A percentile compares a stretch with the other conserved stretches of the same genome.
phyloP scores from a whole-genome alignment of 2,888 invertebrate species.

The Pyrocoelia pectoralis region DNA sequence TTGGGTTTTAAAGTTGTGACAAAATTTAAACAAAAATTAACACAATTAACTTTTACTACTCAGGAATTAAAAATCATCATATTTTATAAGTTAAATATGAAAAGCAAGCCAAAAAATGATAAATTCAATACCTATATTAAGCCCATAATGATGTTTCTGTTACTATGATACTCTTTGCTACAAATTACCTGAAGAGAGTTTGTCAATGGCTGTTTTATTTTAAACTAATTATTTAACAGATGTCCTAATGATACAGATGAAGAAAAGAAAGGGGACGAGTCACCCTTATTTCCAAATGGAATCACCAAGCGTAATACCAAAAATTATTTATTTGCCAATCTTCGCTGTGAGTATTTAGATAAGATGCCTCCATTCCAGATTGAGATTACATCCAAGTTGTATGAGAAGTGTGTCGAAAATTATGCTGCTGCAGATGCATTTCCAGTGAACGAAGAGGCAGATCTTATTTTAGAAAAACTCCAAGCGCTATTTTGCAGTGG shows the following conservation, averaged over 20 bases:
- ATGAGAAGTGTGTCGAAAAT: slow-evolving; percentile 41
- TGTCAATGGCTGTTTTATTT: no score
- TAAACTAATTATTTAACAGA: background rate
- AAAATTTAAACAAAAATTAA: no score
- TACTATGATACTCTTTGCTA: no score
- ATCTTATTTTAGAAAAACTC: slow-evolving; percentile 55
- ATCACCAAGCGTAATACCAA: slow-evolving; percentile 33
- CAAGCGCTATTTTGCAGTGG: slow-evolving; percentile 68
- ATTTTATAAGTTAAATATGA: no score
- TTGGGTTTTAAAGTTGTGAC: no score
- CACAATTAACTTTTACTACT: no score
- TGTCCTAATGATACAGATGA: background rate
- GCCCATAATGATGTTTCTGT: no score
- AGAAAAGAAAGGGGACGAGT: background rate
- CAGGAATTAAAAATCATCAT: no score
- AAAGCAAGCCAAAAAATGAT: no score
- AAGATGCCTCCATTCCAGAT: slow-evolving; percentile 62
- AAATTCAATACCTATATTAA: no score
- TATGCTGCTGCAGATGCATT: slow-evolving; percentile 21
- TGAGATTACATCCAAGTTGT: slow-evolving; percentile 54
- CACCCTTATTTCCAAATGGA: slow-evolving; percentile 5
- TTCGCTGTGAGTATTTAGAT: slow-evolving; percentile 61
- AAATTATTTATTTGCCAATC: slow-evolving; percentile 60
- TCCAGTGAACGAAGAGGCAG: slow-evolving; percentile 46
- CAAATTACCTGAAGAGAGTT: no score